phyloP scores from a whole-genome alignment of 2,113 vertebrate species.

The Mustela nigripes region DNA sequence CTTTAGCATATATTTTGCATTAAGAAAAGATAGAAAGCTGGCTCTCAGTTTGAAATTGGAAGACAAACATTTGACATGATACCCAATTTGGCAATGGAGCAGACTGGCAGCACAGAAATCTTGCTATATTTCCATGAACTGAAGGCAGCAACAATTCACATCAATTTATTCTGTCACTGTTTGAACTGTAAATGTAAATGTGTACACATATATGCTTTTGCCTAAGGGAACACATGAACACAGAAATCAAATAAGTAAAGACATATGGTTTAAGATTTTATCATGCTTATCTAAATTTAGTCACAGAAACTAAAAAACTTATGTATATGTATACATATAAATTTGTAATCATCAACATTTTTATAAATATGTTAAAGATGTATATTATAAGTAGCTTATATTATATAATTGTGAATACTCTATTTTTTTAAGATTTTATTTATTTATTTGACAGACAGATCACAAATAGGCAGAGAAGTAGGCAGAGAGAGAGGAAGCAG shows the following conservation, averaged over 20 bases:
- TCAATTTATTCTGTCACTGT: not conserved
- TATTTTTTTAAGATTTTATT: not conserved
- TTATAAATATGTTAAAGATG: not conserved
- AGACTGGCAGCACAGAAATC: not conserved
- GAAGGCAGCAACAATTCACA: not conserved
- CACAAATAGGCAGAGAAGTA: too few species aligned
- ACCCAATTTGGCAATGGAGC: not conserved
- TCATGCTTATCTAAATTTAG: not conserved
- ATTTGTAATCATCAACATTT: not conserved
- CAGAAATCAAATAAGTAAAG: not conserved
- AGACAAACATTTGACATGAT: not conserved
- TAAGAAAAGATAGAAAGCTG: not conserved
- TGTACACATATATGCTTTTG: not conserved
- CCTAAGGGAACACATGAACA: not conserved
- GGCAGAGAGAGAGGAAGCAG: too few species aligned
- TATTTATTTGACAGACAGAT: too few species aligned
- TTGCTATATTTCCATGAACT: not conserved
- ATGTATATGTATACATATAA: not conserved
- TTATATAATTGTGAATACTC: not conserved
- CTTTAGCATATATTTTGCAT: not conserved
- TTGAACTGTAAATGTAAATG: not conserved
- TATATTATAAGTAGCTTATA: not conserved
- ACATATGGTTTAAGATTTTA: not conserved
- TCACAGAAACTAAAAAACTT: not conserved
- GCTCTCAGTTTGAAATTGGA: conserved; percentile 41